These are phyloP conservation scores for Medauroidea extradentata DNA, from an alignment of 1,140 invertebrate genomes.

Conservation along the genomic window DNA sequence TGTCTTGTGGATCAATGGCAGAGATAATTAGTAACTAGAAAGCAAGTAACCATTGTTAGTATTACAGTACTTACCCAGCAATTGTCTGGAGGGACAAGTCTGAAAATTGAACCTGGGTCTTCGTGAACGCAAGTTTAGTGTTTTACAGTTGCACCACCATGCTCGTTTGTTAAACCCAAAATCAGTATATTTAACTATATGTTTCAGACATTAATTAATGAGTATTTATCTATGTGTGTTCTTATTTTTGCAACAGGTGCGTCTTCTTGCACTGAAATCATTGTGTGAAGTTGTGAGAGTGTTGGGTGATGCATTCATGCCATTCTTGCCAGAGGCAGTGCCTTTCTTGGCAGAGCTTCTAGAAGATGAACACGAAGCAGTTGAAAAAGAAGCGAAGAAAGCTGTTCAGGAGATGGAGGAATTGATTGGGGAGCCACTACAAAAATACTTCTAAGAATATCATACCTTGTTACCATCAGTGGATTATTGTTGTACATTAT, in stretches of 20 bases:
- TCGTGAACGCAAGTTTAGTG: too few species aligned
- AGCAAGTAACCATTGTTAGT: too few species aligned
- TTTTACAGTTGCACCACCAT: too few species aligned
- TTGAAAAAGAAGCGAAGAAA: conserved; percentile 69
- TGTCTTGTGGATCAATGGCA: too few species aligned
- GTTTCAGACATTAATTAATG: background rate
- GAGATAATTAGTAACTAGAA: too few species aligned
- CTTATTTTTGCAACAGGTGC: conserved; percentile 31
- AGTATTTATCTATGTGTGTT: background rate
- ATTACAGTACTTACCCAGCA: too few species aligned
- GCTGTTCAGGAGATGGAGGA: conserved; percentile 73
- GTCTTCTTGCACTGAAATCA: conserved; percentile 54
- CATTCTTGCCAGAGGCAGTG: conserved; percentile 74
- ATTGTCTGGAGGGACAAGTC: too few species aligned
- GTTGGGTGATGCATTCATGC: conserved; percentile 74
- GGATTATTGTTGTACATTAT: too few species aligned
- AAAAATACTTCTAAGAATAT: conserved; percentile 76
- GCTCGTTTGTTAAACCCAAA: background rate
- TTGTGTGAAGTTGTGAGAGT: conserved; percentile 68
- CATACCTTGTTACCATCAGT: too few species aligned
- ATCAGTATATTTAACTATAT: background rate
- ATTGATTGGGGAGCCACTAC: conserved; percentile 76
- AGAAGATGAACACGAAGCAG: conserved; percentile 74
- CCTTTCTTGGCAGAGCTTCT: conserved; percentile 78
- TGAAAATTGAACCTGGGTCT: too few species aligned